phyloP scores from a whole-genome alignment of 2,113 vertebrate species.

The Orcinus orca region DNA sequence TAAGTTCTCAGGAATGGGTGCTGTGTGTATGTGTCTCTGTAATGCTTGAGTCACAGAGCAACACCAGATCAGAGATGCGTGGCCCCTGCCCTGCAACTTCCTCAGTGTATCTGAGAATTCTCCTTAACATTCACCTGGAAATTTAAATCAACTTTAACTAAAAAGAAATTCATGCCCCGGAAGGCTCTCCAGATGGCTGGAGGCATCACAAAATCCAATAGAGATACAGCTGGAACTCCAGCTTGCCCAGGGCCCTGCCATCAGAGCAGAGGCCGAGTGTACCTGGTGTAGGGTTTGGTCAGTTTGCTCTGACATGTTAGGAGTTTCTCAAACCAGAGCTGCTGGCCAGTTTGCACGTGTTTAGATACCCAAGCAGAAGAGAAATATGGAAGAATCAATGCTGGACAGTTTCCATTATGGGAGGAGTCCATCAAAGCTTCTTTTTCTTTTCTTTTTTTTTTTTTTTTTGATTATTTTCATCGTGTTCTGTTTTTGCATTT shows the following conservation, averaged over 20 bases:
- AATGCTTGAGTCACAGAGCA: neutral
- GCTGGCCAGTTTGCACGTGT: neutral
- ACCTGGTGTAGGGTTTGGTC: neutral
- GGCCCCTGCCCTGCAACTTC: neutral
- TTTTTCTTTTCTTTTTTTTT: neutral
- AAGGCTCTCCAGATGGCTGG: neutral
- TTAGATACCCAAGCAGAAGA: neutral
- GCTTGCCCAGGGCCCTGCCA: neutral
- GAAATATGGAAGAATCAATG: neutral
- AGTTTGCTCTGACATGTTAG: rapidly evolving
- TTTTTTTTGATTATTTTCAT: neutral
- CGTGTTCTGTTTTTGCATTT: neutral
- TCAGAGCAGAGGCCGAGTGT: too few species aligned
- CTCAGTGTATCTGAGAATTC: neutral
- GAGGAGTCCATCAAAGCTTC: neutral
- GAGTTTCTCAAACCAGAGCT: neutral
- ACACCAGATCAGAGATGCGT: neutral
- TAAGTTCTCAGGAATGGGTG: neutral
- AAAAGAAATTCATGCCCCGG: neutral
- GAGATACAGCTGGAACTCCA: neutral
- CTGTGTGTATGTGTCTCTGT: neutral
- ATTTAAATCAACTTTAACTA: constrained; percentile 13
- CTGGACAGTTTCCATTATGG: neutral
- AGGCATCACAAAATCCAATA: neutral
- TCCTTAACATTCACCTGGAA: neutral